phyloP scores from a whole-genome alignment of 1,140 invertebrate genomes.

The Zaprionus ghesquierei region DNA sequence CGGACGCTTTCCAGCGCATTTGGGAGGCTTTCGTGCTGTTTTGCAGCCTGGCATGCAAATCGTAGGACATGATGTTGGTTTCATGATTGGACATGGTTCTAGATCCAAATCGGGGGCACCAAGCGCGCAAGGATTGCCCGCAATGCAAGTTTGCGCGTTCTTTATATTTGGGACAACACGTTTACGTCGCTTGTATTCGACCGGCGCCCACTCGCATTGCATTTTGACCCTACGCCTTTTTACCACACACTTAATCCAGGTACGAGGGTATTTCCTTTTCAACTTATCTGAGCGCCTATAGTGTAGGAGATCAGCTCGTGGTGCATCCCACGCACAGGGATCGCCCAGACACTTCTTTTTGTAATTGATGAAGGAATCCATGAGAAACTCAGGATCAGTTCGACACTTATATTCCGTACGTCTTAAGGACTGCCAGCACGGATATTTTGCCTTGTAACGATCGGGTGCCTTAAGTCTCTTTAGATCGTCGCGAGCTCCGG shows the following conservation, averaged over 20 bases:
- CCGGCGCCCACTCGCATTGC: constrained; percentile 10
- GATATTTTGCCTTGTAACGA: not conserved
- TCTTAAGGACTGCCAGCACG: constrained; percentile 46
- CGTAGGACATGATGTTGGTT: constrained; percentile 5
- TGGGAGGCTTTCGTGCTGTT: constrained; percentile 8
- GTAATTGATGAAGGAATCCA: constrained; percentile 18
- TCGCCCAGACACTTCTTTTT: constrained; percentile 9
- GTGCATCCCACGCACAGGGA: constrained; percentile 15
- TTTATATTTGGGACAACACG: too few species aligned
- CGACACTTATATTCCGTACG: constrained; percentile 60
- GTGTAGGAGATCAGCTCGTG: constrained; percentile 16
- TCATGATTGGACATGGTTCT: not conserved
- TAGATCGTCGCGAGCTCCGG: not conserved
- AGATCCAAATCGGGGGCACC: not conserved
- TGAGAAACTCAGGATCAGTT: constrained; percentile 45
- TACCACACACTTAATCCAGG: constrained; percentile 51
- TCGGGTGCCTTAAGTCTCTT: constrained; percentile 1
- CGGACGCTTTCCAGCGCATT: not conserved
- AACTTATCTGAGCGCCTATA: constrained; percentile 51
- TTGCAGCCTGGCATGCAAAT: constrained; percentile 24
- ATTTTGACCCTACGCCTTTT: constrained; percentile 31
- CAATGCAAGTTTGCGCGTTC: too few species aligned
- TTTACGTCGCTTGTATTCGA: not conserved
- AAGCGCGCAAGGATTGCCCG: not conserved
- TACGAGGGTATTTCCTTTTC: constrained; percentile 44